Base-by-base conservation (phyloP, 2,113 vertebrate genomes). In the Rhodinocichla rosea region DNA sequence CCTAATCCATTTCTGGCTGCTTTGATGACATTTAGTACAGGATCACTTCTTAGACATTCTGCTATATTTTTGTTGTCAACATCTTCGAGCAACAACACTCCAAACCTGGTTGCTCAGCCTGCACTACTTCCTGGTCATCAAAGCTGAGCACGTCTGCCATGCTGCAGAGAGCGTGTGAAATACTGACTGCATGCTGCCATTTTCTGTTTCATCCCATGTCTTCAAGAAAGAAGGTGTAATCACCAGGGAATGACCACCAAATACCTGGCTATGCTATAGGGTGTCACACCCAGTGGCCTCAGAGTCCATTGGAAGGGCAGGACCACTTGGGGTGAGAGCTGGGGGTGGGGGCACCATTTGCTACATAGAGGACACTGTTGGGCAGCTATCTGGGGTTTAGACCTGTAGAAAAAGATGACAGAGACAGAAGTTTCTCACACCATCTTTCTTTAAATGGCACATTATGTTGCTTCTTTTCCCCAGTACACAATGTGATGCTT, bases 291-390 rank as follows among this genome's bases (percentile, higher is more conserved):
- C 28, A 9, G 15, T 16, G 21, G 23, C 59, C 53, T 18, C 33
- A 64, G 45, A 62, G 27, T 3, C 0, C 2, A 28, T 6, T 24
- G 0, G 4, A 9, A 83, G 21, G 47, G 49, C 21, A 62, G 37
- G 69, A 53, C 9, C 6, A 37, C 11, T 26, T 6, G 1, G 12
- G 22, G 1, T 30, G 42, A 19, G n/a, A 79, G 28, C 18, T 55
- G 47, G 13, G 15, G 8, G 2, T 63, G 17, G 7, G 4, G 15
- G 33, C 18, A 64, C 21, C 22, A 45, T 22, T 65, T 56, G 14
- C 4, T 60, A 21, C 33, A 11, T 12, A 13, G 2, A 47, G 13
- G 55, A 65, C 3, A 13, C 13, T 10, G 5, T 14, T 39, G 49
- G 32, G 13, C 32, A 82, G 23, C 14, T 73, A 8, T 14, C 32